A percentile compares a stretch with the other conserved stretches of the same genome.
phyloP scores from a whole-genome alignment of 2,888 invertebrate species.

The Corbicula japonica region DNA sequence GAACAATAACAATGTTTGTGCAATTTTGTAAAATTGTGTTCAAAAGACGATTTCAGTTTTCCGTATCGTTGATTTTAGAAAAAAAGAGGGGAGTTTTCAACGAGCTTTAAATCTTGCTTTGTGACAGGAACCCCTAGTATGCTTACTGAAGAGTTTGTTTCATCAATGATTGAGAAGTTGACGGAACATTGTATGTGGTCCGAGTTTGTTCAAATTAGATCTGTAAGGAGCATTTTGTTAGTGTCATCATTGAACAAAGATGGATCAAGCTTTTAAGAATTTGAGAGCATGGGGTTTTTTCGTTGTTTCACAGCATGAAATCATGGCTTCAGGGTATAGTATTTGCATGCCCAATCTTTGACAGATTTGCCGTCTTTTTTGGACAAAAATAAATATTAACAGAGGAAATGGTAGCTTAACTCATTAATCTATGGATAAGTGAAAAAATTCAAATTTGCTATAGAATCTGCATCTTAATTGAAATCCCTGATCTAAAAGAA shows the following conservation, averaged over 20 bases:
- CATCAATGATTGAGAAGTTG: conserved; percentile 18
- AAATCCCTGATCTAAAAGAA: too few species aligned
- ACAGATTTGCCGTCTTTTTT: too few species aligned
- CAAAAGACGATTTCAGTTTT: background rate
- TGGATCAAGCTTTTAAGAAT: background rate
- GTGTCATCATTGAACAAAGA: conserved; percentile 6
- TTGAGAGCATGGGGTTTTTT: background rate
- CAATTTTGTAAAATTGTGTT: background rate
- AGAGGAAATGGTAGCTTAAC: too few species aligned
- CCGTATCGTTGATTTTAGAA: conserved; percentile 26
- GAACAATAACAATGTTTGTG: conserved; percentile 9
- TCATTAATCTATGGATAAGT: too few species aligned
- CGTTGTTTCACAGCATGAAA: conserved; percentile 1
- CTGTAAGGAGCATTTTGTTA: conserved; percentile 20
- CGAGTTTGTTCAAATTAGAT: conserved; percentile 22
- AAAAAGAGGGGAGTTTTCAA: conserved; percentile 10
- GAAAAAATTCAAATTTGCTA: too few species aligned
- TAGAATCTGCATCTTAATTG: too few species aligned
- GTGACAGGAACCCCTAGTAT: conserved; percentile 19
- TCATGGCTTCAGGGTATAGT: too few species aligned
- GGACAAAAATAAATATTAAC: too few species aligned
- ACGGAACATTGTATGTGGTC: conserved; percentile 23
- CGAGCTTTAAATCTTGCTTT: conserved; percentile 18
- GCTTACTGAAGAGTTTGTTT: conserved; percentile 24
- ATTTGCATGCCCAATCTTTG: too few species aligned